Evolutionary conservation across 2,113 vertebrate species (phyloP).

Genomic region (Triplophysa rosa): DNA sequence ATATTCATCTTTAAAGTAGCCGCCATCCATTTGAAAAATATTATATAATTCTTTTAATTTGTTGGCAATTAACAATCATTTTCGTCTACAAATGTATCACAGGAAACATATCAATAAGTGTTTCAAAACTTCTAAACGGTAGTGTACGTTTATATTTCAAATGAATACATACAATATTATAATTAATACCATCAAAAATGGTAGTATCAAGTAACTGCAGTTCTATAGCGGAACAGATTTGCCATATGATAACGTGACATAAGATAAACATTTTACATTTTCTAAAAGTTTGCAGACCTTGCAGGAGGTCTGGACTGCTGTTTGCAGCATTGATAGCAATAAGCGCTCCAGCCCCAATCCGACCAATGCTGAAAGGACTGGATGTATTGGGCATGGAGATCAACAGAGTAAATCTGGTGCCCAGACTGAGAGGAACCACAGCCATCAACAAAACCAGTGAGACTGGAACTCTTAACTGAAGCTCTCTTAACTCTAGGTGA

Average conservation of each 20-base stretch:
- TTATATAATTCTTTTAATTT: too few relatives aligned
- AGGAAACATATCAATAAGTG: too few relatives aligned
- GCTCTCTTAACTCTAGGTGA: neutral
- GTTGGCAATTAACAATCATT: too few relatives aligned
- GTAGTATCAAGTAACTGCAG: too few relatives aligned
- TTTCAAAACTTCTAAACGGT: too few relatives aligned
- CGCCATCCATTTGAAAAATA: too few relatives aligned
- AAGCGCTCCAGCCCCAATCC: slow-evolving; percentile 54
- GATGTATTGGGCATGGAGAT: slow-evolving; percentile 58
- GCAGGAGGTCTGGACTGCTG: slow-evolving; percentile 44
- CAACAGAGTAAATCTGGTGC: slow-evolving; percentile 53
- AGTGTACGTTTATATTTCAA: neutral
- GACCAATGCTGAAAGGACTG: slow-evolving; percentile 47
- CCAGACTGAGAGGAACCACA: neutral
- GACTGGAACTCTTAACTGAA: neutral
- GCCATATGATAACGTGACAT: too few relatives aligned
- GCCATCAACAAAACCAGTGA: slow-evolving; percentile 13
- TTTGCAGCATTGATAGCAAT: slow-evolving; percentile 54
- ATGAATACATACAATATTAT: neutral
- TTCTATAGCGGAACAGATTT: too few relatives aligned
- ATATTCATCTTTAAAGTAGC: too few relatives aligned
- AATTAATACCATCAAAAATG: too few relatives aligned
- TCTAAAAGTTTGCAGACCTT: slow-evolving; percentile 44
- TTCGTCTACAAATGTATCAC: too few relatives aligned
- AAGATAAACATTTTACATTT: too few relatives aligned